phyloP scores from a whole-genome alignment of 1,140 invertebrate species.

The Brachionus koreanus region DNA sequence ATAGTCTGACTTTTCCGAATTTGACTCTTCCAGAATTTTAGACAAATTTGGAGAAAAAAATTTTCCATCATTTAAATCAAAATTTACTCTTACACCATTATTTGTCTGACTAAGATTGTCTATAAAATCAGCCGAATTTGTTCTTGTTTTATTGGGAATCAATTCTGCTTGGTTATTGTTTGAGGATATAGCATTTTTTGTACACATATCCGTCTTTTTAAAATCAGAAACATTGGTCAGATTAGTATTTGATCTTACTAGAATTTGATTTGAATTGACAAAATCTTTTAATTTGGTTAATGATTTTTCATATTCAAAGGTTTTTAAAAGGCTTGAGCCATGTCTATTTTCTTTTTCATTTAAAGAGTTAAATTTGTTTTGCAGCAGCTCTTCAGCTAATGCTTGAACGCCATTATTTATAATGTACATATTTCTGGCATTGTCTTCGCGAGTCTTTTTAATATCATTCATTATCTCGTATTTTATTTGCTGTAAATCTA shows the following conservation, averaged over 20 bases:
- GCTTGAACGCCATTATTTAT: constrained; percentile 21
- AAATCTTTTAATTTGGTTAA: background rate
- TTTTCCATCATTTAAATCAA: constrained; percentile 18
- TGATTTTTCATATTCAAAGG: background rate
- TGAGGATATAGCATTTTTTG: background rate
- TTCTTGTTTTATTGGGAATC: background rate
- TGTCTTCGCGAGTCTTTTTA: constrained; percentile 23
- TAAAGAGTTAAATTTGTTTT: background rate
- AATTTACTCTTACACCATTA: background rate
- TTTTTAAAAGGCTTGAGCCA: background rate
- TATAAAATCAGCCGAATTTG: background rate
- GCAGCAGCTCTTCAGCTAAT: background rate
- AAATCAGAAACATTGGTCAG: background rate
- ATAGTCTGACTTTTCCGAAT: background rate
- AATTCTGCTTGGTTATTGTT: background rate
- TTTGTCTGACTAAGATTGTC: background rate
- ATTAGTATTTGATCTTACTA: background rate
- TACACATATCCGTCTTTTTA: background rate
- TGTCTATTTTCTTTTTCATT: background rate
- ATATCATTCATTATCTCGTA: constrained; percentile 30
- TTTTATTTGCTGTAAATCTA: constrained; percentile 27
- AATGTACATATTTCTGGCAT: background rate
- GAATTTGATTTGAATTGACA: background rate
- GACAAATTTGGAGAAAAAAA: constrained; percentile 24
- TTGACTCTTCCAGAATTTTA: background rate